Conservation (phyloP, 2,113 vertebrate genomes). For the Mesembrinibis cayennensis region DNA sequence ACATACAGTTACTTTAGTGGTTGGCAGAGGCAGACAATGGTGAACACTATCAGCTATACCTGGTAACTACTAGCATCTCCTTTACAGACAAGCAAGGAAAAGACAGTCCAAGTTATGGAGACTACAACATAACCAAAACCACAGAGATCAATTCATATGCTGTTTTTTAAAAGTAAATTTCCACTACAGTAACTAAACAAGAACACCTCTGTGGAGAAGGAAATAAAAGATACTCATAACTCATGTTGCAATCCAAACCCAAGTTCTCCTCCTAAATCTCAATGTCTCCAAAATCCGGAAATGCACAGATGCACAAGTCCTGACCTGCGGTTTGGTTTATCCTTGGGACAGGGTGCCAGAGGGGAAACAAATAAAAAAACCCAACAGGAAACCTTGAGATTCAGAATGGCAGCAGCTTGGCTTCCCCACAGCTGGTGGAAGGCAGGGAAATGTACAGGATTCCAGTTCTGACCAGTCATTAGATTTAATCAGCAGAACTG, state of each 20-base stretch:
- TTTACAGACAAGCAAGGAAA: neutral
- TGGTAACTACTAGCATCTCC: neutral
- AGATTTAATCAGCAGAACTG: slow-evolving; percentile 43
- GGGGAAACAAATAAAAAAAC: neutral
- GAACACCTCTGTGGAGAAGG: neutral
- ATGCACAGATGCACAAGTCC: neutral
- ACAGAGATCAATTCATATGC: neutral
- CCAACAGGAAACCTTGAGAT: neutral
- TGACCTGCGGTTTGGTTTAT: neutral
- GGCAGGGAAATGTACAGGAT: neutral
- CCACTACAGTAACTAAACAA: neutral
- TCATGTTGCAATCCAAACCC: neutral
- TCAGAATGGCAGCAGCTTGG: neutral
- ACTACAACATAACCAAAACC: neutral
- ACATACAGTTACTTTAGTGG: neutral
- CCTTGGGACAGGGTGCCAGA: neutral
- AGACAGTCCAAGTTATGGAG: neutral
- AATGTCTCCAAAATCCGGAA: neutral
- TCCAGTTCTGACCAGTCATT: slow-evolving; percentile 35
- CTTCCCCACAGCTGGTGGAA: neutral
- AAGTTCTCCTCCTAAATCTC: neutral
- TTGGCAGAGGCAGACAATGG: neutral
- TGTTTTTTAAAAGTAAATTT: neutral
- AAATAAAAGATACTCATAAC: neutral
- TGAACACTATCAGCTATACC: neutral